Percentiles rank a stretch among this genome's conserved stretches.
phyloP scores from a whole-genome alignment of 2,797 vertebrate species.

The Parotocinclus haroldoi region DNA sequence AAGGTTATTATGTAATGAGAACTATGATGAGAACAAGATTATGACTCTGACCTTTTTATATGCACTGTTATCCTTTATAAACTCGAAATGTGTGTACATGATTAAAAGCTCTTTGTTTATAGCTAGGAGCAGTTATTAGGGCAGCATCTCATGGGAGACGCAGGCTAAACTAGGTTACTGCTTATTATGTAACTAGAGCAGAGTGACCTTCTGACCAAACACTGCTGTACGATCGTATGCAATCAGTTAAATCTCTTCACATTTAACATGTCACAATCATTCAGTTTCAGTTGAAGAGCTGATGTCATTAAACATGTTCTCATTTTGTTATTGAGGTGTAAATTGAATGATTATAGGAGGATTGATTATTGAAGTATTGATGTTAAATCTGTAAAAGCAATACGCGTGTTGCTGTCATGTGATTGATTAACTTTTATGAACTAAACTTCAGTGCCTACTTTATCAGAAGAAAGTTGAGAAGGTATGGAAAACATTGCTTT shows the following conservation, averaged over 20 bases:
- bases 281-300: not conserved
- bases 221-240: not conserved
- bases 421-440: too few species aligned
- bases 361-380: not conserved
- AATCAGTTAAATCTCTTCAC: constrained; percentile 4
- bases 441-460: too few species aligned
- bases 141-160: constrained; percentile 11
- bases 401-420: constrained; percentile 13
- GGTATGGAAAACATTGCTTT: too few species aligned
- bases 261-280: constrained; percentile 2
- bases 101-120: not conserved
- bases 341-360: constrained; percentile 5
- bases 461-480: too few species aligned
- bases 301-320: constrained; percentile 10
- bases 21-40: not conserved
- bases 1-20: too few species aligned
- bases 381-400: too few species aligned
- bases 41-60: not conserved
- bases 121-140: constrained; percentile 25
- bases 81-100: not conserved
- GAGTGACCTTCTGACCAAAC: not conserved
- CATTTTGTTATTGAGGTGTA: not conserved
- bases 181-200: constrained; percentile 29
- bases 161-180: constrained; percentile 17
- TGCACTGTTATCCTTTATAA: not conserved